These are phyloP conservation scores for Geodia barretti DNA, from an alignment of 37 sponge, comb jelly and placozoan species.

Conservation along the genomic window DNA sequence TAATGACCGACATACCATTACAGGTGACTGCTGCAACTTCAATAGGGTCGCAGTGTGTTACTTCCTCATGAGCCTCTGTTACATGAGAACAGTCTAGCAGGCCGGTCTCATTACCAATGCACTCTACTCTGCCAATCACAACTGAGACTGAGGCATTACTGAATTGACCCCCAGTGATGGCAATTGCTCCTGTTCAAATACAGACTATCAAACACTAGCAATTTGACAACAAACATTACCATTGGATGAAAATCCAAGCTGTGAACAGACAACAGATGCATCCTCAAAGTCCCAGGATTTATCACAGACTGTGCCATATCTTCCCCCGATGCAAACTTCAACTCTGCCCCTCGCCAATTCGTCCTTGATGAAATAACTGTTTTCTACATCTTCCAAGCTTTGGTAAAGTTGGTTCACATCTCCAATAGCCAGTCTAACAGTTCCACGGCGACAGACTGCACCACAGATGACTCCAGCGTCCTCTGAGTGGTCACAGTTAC, in stretches of 20 bases:
- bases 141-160: not conserved
- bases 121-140: slow-evolving; percentile 22
- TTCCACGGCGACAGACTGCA: slow-evolving; percentile 14
- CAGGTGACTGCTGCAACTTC: too few relatives aligned
- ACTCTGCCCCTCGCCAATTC: slow-evolving; percentile 23
- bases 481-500: slow-evolving; percentile 37
- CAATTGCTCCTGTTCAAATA: slow-evolving; percentile 14
- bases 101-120: slow-evolving; percentile 16
- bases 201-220: too few relatives aligned
- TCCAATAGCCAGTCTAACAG: slow-evolving; percentile 7
- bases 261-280: slow-evolving; percentile 42
- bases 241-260: slow-evolving; percentile 33
- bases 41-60: too few relatives aligned
- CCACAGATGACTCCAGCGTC: slow-evolving; percentile 42
- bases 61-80: too few relatives aligned
- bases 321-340: slow-evolving; percentile 29
- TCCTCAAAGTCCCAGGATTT: slow-evolving; percentile 30
- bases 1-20: too few relatives aligned
- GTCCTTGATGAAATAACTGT: not conserved
- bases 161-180: not conserved
- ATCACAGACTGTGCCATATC: slow-evolving; percentile 35
- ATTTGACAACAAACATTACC: not conserved
- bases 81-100: slow-evolving; percentile 44
- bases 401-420: not conserved
- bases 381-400: not conserved